A percentile compares a stretch with the other conserved stretches of the same genome.
These are phyloP conservation scores for Synaphobranchus kaupii DNA, from an alignment of 2,797 vertebrate genomes.

Conservation along the genomic window DNA sequence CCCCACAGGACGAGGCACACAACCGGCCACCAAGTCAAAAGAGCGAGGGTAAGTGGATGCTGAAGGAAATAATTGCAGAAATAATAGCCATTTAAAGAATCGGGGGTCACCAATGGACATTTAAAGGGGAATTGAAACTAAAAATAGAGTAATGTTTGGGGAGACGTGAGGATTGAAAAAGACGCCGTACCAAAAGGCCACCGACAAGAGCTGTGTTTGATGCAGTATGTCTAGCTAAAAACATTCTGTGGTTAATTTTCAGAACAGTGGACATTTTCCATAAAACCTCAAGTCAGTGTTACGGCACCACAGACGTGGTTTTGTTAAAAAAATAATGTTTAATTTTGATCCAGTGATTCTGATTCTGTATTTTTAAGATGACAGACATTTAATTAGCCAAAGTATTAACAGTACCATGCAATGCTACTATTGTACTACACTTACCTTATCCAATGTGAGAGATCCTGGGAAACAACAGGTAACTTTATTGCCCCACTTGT, in stretches of 20 bases:
- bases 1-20: neutral
- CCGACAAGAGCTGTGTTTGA: too few relatives aligned
- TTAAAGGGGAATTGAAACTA: too few relatives aligned
- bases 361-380: too few relatives aligned
- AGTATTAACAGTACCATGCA: neutral
- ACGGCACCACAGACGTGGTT: too few relatives aligned
- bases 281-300: neutral
- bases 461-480: neutral
- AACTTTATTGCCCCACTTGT: neutral
- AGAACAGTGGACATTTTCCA: neutral
- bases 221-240: too few relatives aligned
- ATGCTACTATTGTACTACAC: neutral
- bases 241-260: neutral
- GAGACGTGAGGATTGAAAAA: too few relatives aligned
- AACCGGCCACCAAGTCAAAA: neutral
- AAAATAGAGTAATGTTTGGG: too few relatives aligned
- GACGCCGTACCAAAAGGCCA: too few relatives aligned
- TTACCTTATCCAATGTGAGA: neutral
- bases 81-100: neutral
- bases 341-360: too few relatives aligned
- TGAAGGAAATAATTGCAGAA: neutral
- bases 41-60: neutral
- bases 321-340: too few relatives aligned
- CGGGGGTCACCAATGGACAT: neutral
- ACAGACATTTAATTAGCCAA: too few relatives aligned